phyloP scores from a whole-genome alignment of 2,888 invertebrate genomes.

The Patella ulyssiponensis region DNA sequence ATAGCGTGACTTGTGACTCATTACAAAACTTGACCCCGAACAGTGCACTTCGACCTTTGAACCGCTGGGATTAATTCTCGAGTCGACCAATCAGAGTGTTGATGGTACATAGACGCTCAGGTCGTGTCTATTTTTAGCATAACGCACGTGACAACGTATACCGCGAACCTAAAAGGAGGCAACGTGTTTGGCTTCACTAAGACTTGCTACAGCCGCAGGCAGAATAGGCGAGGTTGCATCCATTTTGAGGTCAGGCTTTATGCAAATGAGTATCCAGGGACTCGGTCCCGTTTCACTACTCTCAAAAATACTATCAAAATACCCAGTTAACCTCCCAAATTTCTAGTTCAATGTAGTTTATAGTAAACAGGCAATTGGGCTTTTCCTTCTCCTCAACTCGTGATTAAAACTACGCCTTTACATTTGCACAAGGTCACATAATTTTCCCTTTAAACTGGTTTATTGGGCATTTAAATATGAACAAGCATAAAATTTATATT shows the following conservation, averaged over 20 bases:
- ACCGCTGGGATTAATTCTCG: neutral
- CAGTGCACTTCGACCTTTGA: neutral
- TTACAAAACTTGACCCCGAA: neutral
- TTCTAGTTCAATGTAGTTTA: conserved; percentile 2
- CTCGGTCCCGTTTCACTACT: neutral
- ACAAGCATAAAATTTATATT: neutral
- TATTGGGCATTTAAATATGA: too few relatives aligned
- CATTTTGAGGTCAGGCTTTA: neutral
- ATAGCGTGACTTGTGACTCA: neutral
- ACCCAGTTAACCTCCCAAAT: conserved; percentile 3
- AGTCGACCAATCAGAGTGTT: neutral
- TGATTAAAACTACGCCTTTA: neutral
- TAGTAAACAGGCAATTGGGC: neutral
- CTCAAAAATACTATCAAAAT: conserved; percentile 11
- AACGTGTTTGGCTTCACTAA: neutral
- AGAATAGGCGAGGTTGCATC: neutral
- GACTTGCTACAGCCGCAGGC: neutral
- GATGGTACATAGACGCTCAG: neutral
- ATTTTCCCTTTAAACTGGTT: too few relatives aligned
- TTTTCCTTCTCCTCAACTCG: neutral
- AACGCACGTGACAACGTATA: conserved; percentile 5
- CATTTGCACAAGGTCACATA: neutral
- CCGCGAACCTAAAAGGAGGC: neutral
- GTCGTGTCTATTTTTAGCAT: neutral
- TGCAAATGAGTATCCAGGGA: conserved; percentile 8